These are phyloP conservation scores for Panthera leo DNA, from an alignment of 2,113 vertebrate species.

Conservation along the genomic window DNA sequence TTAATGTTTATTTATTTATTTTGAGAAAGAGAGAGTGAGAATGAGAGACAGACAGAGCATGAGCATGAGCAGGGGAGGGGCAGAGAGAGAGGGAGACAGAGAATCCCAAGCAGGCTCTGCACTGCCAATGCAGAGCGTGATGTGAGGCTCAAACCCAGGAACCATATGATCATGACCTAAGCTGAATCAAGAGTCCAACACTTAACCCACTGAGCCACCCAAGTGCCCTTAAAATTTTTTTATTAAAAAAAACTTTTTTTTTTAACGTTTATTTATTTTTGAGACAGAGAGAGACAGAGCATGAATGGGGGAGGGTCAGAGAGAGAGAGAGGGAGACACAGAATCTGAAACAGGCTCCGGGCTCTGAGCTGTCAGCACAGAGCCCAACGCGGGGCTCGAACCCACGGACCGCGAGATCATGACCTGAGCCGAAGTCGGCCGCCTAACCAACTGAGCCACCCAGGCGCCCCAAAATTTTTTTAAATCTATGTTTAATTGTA, in stretches of 20 bases:
- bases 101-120: background rate
- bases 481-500: background rate
- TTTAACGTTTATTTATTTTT: too few relatives aligned
- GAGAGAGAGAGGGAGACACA: too few relatives aligned
- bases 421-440: too few relatives aligned
- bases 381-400: too few relatives aligned
- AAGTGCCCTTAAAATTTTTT: background rate
- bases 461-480: background rate
- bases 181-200: background rate
- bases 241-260: too few relatives aligned
- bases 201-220: background rate
- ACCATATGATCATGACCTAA: background rate
- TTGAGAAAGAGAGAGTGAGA: background rate
- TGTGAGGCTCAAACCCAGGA: background rate
- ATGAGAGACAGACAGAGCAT: background rate
- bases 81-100: background rate
- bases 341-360: too few relatives aligned
- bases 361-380: too few relatives aligned
- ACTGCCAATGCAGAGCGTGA: background rate
- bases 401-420: too few relatives aligned
- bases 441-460: background rate
- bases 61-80: background rate
- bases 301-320: too few relatives aligned
- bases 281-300: too few relatives aligned
- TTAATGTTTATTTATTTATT: background rate